These are phyloP conservation scores for Catocala fraxini DNA, from an alignment of 2,888 invertebrate species.

Conservation along the genomic window DNA sequence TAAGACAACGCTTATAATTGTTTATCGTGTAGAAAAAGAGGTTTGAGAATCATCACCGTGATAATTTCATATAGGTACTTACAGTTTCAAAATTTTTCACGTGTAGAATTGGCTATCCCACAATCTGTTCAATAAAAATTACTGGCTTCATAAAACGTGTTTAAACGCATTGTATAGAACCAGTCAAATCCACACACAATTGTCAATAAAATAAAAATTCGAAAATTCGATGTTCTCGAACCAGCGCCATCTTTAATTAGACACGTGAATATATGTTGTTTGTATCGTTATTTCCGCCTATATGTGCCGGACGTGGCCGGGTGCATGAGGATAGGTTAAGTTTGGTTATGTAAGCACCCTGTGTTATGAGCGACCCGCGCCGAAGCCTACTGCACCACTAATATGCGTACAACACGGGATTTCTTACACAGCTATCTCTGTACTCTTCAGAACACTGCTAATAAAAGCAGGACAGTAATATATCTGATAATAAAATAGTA, in stretches of 20 bases:
- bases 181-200: too few species aligned
- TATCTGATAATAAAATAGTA: too few species aligned
- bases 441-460: too few species aligned
- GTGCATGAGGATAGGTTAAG: constrained; percentile 72
- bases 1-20: constrained; percentile 10
- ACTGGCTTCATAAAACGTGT: too few species aligned
- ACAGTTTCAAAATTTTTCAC: too few species aligned
- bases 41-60: neutral
- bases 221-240: constrained; percentile 8
- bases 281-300: constrained; percentile 60
- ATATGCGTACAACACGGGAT: constrained; percentile 15
- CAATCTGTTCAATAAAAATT: too few species aligned
- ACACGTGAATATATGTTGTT: constrained; percentile 38
- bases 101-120: too few species aligned
- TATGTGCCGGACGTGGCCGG: constrained; percentile 60
- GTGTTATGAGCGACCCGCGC: constrained; percentile 53
- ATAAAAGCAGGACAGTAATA: too few species aligned
- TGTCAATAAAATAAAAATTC: too few species aligned
- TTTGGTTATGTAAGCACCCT: constrained; percentile 79
- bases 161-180: too few species aligned
- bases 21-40: neutral
- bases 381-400: constrained; percentile 12
- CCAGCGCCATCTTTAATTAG: constrained; percentile 34
- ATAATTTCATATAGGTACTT: too few species aligned
- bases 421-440: neutral